Percentiles rank a stretch among this genome's conserved stretches.
phyloP scores from a whole-genome alignment of 2,797 vertebrate genomes.

The Delichon dasypus region DNA sequence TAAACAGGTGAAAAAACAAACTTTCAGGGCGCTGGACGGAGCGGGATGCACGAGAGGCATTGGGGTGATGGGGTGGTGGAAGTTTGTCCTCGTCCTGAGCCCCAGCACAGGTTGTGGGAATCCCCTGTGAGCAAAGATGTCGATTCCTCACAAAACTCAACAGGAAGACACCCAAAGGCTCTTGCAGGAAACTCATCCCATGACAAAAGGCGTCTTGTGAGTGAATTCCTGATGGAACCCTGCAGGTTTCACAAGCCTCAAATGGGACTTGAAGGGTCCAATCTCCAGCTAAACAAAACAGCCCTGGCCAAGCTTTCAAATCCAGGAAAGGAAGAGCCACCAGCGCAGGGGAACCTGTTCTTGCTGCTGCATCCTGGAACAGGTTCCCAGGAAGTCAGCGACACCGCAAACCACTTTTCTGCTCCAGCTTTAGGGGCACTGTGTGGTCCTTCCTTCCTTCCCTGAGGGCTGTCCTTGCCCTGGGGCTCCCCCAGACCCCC shows the following conservation, averaged over 20 bases:
- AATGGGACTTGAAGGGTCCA: accelerated
- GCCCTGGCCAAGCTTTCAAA: background rate
- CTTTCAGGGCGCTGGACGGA: background rate
- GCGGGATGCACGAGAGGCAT: background rate
- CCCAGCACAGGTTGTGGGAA: background rate
- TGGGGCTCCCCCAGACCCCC: background rate
- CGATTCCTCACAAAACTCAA: background rate
- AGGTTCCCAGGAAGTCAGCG: background rate
- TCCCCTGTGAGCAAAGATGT: background rate
- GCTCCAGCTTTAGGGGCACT: background rate
- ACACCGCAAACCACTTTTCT: background rate
- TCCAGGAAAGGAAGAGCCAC: background rate
- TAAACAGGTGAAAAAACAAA: conserved; percentile 70
- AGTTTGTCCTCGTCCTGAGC: background rate
- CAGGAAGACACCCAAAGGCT: background rate
- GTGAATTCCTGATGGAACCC: background rate
- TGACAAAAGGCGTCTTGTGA: background rate
- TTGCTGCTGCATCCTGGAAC: background rate
- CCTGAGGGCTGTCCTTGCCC: accelerated
- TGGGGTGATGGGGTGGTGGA: background rate
- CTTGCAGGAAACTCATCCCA: background rate
- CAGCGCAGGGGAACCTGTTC: accelerated
- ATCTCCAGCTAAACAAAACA: background rate
- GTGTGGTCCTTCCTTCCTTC: background rate
- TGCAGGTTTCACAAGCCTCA: background rate